Evolutionary conservation across 2,888 invertebrate genomes (phyloP), one percentile per base, ranked within the genome.

Genomic region (Loripinus fragilis): DNA sequence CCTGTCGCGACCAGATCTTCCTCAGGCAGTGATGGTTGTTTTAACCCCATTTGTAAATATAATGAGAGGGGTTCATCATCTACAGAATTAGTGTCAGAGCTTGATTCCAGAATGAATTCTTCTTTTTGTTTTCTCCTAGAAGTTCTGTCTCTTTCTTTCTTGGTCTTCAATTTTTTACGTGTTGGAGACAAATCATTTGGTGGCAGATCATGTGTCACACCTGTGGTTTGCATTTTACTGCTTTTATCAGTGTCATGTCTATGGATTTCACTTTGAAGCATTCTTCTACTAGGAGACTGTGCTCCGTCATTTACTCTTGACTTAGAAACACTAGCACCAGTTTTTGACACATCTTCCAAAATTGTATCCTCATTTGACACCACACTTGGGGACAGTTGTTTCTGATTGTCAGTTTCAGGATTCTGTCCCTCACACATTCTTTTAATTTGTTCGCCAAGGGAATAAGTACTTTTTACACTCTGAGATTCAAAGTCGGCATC

Each of bases 361-460:
- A 70, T 84, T 74, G 80, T 76, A 25, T 66, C 75, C 28, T 69
- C 25, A 25, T 55, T 72, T 33, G 66, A 52, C 2, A 67, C 71
- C 23, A 75, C 75, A 20, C 75, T 35, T 0, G 75, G 79, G 7
- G 72, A 71, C n/a, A 41, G n/a, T 38, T 8, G 12, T 12, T 38
- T 5, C 38, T 8, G 38, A 38, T 38, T 38, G 7, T 64, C 38
- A 2, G 10, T 69, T 38, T 60, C 50, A n/a, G 23, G 17, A 20
- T 55, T 52, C 12, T 83, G 78, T 35, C 76, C 72, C 35, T 79
- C 81, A 81, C 84, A 84, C 41, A 81, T 70, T 33, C 77, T 69
- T 50, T 77, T 81, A 28, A 88, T 88, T 69, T 87, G 84, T 78
- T 86, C 87, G 5, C 88, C 88, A 12, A 88, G 75, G 5, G 88